Base-by-base conservation (phyloP, 2,113 vertebrate species). In the Cranoglanis bouderius region DNA sequence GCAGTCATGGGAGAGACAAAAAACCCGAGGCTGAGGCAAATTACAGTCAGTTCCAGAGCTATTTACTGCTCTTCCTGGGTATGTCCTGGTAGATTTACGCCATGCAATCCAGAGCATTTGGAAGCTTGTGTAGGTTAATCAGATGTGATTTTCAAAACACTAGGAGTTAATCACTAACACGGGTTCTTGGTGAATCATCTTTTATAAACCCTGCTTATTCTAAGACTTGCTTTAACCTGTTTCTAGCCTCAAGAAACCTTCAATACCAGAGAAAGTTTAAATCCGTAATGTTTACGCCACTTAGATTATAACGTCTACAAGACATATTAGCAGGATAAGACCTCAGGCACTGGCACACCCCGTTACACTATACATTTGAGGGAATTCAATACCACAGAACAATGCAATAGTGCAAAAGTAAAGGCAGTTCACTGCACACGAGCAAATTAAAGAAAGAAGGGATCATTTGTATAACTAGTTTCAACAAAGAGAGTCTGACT, bases 1-100 rank as follows among this genome's bases (percentile, higher is more conserved):
- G 82, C 74, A 82, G 85, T 29, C 40, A 8, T 51, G 49, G 19
- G 75, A 85, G 83, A 85, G 61, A 88, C 82, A 90, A 61, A 61
- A 85, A 84, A 87, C 26, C 32, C 3, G 7, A 82, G 81, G 70
- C 26, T 65, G 46, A 81, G 40, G 57, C 82, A 89, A 89, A 88
- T 88, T 81, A 84, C 87, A 43, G 78, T 67, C 43, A 55, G 86
- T 70, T 57, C 26, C 53, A 75, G 40, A 83, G 81, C 86, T 46
- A 40, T 61, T 88, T 86, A 59, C 77, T 89, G 86, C 55, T 77
- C 77, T 89, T 90, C 90, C 84, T 85, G 83, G n/a, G 65, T 75
- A 81, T 59, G 77, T 67, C 77, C 86, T 53, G 59, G 8, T 40
- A 21, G 55, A 78, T 46, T 78, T 61, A 61, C 40, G 3, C 32